These are phyloP conservation scores for Carollia perspicillata DNA, from an alignment of 2,113 vertebrate species.

Conservation along the genomic window DNA sequence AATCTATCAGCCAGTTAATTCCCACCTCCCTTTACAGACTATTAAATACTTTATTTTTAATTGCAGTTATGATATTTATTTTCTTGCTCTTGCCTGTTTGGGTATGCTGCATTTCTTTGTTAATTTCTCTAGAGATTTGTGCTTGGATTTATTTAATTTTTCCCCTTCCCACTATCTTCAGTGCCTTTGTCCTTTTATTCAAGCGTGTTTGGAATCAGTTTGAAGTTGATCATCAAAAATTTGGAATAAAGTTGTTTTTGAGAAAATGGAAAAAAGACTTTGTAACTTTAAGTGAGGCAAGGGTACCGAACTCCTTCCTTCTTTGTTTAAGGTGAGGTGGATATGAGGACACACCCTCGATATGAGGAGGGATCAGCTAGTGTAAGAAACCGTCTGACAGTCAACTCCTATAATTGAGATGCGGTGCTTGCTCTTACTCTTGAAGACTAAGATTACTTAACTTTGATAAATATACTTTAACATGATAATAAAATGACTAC, in stretches of 20 bases:
- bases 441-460: slow-evolving; percentile 32
- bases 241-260: slow-evolving; percentile 59
- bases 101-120: slow-evolving; percentile 79
- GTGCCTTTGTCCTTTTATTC: slow-evolving; percentile 74
- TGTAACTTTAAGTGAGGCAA: background rate
- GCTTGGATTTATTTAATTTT: slow-evolving; percentile 74
- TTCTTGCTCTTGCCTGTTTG: slow-evolving; percentile 81
- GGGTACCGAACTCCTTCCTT: background rate
- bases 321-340: background rate
- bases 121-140: slow-evolving; percentile 85
- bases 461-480: background rate
- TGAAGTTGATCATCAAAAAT: slow-evolving; percentile 53
- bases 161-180: slow-evolving; percentile 77
- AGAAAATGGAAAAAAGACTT: slow-evolving; percentile 40
- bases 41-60: slow-evolving; percentile 86
- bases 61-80: slow-evolving; percentile 86
- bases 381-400: background rate
- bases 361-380: background rate
- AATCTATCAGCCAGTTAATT: slow-evolving; percentile 81
- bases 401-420: background rate
- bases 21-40: slow-evolving; percentile 80
- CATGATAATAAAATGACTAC: background rate
- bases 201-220: slow-evolving; percentile 58
- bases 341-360: background rate
- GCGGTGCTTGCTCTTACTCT: background rate